Evolutionary conservation across 92 coral and sea anemone species (phyloP), one percentile per base, ranked within the genome.

Genomic region (Parazoanthus darwini): DNA sequence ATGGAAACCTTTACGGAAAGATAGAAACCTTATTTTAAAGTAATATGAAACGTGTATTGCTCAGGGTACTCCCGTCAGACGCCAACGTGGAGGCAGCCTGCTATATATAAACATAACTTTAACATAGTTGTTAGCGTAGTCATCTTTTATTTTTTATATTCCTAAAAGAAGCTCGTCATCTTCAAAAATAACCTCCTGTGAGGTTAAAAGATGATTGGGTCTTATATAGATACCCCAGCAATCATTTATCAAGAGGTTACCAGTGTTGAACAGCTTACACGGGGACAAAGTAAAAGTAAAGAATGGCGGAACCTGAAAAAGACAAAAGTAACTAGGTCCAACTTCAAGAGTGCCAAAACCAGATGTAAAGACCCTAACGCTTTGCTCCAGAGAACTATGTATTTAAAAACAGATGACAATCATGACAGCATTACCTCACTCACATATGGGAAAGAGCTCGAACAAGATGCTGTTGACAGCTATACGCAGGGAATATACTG

Each of bases 281-380:
- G 92, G 75, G 94, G 94, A 16, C 94, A 92, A 83, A 85, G 78
- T 50, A 50, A 43, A 26, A 92, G 82, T 82, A 44, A 75, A 29
- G 66, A 35, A 25, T 89, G 94, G 94, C 59, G 82, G 77, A 84
- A 89, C 37, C 86, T 92, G 8, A 92, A 89, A 71, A 54, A 37
- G 65, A 66, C 36, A 50, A 89, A 81, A 38, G 63, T 92, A 50
- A 89, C 94, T 43, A 92, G 92, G 10, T 89, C 92, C 14, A 89
- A 91, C 35, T 91, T 91, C 56, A 71, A 92, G 22, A 10, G 59
- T 74, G 94, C 92, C 11, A 84, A 86, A 26, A 54, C 29, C 4
- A 82, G 92, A 85, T 78, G 26, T 23, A 35, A 39, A 43, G 93
- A 91, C 36, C 95, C 95, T 50, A 92, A 91, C 63, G 70, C 80